Base-by-base conservation (phyloP, 2,113 vertebrate species). In the Malaclemys terrapin region DNA sequence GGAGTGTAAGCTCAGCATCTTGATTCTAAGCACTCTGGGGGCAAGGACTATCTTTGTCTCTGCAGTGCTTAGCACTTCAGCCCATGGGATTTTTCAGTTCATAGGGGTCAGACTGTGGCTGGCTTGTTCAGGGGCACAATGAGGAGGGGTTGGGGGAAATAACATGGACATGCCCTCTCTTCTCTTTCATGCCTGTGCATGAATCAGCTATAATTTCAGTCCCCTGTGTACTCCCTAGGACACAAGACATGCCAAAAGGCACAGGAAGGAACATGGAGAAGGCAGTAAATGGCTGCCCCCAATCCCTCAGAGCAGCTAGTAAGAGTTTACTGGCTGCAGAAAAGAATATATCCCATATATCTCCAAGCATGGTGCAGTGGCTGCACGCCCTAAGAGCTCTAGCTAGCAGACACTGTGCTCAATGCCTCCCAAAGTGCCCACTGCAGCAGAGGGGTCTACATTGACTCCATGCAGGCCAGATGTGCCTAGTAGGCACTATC, bases 191-290 rank as follows among this genome's bases (percentile, higher is more conserved):
- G 10, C 25, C 22, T 31, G 4, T 12, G 54, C 14, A 54, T 29
- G 16, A 19, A 29, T 88, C 42, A 27, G 3, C 62, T 87, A 56
- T 31, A 91, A 38, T 83, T 85, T 2, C 47, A 84, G 22, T 6
- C 5, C 65, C 45, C 1, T 0, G 31, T 42, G 25, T 80, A 52
- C 29, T 88, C 59, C 31, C 53, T 47, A 78, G 47, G 50, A 16
- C 42, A 90, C 87, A 85, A 35, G 22, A 8, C n/a, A 10, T 13
- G 22, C 1, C 9, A 86, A 24, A 38, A 91, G 29, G 7, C 38
- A 10, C 45, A 80, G 54, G 3, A 0, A 2, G 8, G 1, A 2
- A 0, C 53, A 10, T 25, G n/a, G 24, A n/a, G 45, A 29, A 11
- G 38, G 45, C 82, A 90, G 69, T 31, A 72, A 22, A 8, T 13